Percentiles rank a stretch among this genome's conserved stretches.
These are phyloP conservation scores for Uropsilus gracilis DNA, from an alignment of 2,113 vertebrate genomes.

Conservation along the genomic window DNA sequence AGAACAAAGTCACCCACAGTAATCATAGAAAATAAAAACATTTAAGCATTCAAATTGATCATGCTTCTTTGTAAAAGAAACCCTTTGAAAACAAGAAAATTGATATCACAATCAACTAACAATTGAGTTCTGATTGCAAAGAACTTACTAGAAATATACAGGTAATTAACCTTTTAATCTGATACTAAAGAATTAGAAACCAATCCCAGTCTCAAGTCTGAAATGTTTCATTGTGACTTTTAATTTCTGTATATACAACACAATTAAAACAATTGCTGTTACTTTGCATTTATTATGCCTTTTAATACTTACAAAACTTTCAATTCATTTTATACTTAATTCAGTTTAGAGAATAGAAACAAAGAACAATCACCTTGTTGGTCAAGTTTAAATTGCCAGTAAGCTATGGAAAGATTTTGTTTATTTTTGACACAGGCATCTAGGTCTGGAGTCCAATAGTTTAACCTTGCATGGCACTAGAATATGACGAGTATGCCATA, in stretches of 20 bases:
- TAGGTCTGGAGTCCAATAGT: neutral
- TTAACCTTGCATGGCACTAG: neutral
- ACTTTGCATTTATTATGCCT: neutral
- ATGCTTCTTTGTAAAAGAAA: neutral
- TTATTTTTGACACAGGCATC: neutral
- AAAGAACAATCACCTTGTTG: neutral
- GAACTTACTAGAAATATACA: neutral
- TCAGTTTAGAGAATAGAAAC: neutral
- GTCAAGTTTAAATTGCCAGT: neutral
- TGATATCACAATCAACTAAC: neutral
- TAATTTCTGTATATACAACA: neutral
- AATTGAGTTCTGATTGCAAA: neutral
- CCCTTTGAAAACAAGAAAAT: neutral
- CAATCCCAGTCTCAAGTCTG: neutral
- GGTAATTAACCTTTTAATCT: neutral
- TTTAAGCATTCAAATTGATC: neutral
- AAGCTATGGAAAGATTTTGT: neutral
- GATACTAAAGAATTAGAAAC: neutral
- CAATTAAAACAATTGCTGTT: neutral
- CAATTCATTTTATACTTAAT: too few species aligned
- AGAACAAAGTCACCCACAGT: conserved; percentile 29
- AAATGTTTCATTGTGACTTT: neutral
- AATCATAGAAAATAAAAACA: neutral
- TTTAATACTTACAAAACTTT: neutral
- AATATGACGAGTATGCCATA: neutral